Conservation (phyloP, 2,113 vertebrate genomes). For the Hippopotamus amphibius region DNA sequence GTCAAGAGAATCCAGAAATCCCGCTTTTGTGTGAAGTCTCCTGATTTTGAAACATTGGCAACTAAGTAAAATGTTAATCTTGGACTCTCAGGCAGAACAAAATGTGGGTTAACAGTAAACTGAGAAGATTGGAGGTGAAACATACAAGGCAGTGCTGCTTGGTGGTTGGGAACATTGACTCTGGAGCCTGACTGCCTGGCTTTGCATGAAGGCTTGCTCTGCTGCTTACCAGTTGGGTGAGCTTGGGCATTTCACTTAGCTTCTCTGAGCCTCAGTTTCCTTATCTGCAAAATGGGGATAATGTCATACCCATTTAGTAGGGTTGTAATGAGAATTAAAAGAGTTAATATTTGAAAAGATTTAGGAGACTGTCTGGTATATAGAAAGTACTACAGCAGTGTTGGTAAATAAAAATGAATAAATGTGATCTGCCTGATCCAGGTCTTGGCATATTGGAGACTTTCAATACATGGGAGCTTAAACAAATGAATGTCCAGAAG, state of each 20-base stretch:
- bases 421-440: not conserved
- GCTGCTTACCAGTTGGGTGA: not conserved
- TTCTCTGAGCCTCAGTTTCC: conserved; percentile 1
- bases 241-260: not conserved
- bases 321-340: not conserved
- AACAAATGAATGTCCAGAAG: conserved; percentile 1
- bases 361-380: not conserved
- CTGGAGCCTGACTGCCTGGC: not conserved
- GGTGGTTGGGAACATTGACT: not conserved
- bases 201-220: not conserved
- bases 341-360: not conserved
- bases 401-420: not conserved
- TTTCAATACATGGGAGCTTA: not conserved
- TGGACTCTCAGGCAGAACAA: not conserved
- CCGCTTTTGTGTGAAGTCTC: not conserved
- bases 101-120: not conserved
- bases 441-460: not conserved
- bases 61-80: not conserved
- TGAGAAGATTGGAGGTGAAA: not conserved
- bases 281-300: not conserved
- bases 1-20: not conserved
- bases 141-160: not conserved
- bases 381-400: not conserved
- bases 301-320: not conserved
- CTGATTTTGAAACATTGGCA: not conserved